These are phyloP conservation scores for Pocillopora grandis DNA, from an alignment of 92 coral and sea anemone genomes.

Conservation along the genomic window DNA sequence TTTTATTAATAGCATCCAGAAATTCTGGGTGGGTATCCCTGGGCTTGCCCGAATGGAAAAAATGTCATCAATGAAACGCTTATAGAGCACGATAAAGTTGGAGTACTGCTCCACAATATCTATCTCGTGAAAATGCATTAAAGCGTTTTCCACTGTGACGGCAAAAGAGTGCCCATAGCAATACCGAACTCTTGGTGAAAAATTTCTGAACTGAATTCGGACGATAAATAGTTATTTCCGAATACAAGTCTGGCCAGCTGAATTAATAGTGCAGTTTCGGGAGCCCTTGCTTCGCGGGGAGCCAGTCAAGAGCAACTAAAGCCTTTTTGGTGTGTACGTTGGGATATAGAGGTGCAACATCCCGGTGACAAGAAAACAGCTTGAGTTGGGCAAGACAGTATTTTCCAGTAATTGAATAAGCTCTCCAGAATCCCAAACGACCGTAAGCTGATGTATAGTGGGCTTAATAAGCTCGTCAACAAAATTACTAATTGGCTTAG, in stretches of 20 bases:
- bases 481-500: too few relatives aligned
- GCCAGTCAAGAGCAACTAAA: too few relatives aligned
- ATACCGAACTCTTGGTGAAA: slow-evolving; percentile 41
- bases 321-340: too few relatives aligned
- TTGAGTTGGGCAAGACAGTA: too few relatives aligned
- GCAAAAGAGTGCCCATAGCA: slow-evolving; percentile 20
- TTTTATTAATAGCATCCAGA: background rate
- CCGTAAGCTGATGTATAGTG: slow-evolving; percentile 31
- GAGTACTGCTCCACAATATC: slow-evolving; percentile 36
- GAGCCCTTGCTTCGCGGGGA: too few relatives aligned
- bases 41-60: slow-evolving; percentile 3
- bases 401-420: slow-evolving; percentile 28
- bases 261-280: too few relatives aligned
- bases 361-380: too few relatives aligned
- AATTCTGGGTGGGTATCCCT: slow-evolving; percentile 10
- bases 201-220: slow-evolving; percentile 30
- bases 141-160: too few relatives aligned
- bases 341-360: too few relatives aligned
- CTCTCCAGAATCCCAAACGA: slow-evolving; percentile 49
- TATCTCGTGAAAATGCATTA: slow-evolving; percentile 5
- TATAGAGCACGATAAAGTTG: background rate
- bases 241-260: slow-evolving; percentile 37
- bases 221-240: slow-evolving; percentile 36
- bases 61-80: slow-evolving; percentile 12
- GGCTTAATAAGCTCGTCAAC: slow-evolving; percentile 50